Conservation (phyloP, 2,888 invertebrate genomes). For the Nomada fucata region DNA sequence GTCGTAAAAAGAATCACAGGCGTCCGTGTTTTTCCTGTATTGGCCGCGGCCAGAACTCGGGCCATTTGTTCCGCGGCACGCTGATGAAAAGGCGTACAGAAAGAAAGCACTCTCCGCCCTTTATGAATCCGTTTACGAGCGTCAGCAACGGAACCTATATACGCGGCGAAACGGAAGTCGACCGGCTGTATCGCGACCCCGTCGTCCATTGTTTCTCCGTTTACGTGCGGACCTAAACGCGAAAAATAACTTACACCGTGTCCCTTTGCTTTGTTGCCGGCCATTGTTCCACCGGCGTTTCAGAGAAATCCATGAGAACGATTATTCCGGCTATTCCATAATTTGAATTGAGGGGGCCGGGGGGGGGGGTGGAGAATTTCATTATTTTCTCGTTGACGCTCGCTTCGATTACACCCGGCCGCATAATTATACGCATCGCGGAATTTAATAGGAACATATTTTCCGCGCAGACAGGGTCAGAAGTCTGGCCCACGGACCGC, state of each 20-base stretch:
- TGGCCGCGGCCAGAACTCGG: neutral
- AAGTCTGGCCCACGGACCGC: slow-evolving; percentile 25
- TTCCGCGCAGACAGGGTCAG: neutral
- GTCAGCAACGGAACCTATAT: slow-evolving; percentile 7
- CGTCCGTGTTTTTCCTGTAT: slow-evolving; percentile 7
- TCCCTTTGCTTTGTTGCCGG: neutral
- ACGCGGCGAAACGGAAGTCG: slow-evolving; percentile 49
- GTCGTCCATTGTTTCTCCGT: slow-evolving; percentile 41
- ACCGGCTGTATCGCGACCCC: slow-evolving; percentile 41
- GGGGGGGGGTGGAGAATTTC: no score
- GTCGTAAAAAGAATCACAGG: slow-evolving; percentile 15
- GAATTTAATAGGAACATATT: neutral
- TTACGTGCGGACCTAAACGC: slow-evolving; percentile 26
- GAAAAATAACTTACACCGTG: slow-evolving; percentile 24
- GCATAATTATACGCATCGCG: neutral
- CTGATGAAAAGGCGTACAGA: slow-evolving; percentile 36
- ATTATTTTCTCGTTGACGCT: neutral
- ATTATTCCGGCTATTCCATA: neutral
- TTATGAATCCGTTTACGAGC: slow-evolving; percentile 59
- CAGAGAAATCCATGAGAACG: neutral
- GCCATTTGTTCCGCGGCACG: slow-evolving; percentile 25
- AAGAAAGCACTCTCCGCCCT: slow-evolving; percentile 18
- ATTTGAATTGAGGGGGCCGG: no score
- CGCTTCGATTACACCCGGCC: slow-evolving; percentile 12
- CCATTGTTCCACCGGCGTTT: neutral